Evolutionary conservation across 2,888 invertebrate species (phyloP).

Genomic region (Steromphala cineraria): DNA sequence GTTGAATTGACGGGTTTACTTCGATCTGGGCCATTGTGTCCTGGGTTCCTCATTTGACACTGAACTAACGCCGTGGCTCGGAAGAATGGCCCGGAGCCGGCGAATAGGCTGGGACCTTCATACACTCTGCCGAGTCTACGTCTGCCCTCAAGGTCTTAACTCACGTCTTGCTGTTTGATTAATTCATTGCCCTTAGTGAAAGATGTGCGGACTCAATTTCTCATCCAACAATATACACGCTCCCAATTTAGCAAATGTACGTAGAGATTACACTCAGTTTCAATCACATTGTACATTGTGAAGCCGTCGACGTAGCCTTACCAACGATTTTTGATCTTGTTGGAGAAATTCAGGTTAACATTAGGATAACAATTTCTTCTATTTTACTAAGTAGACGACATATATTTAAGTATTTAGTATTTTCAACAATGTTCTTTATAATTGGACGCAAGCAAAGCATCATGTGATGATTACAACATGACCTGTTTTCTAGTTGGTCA

Average conservation of each 20-base stretch:
- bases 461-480: no score
- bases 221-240: neutral
- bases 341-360: no score
- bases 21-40: constrained; percentile 13
- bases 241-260: constrained; percentile 3
- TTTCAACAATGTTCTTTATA: no score
- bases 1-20: constrained; percentile 9
- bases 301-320: no score
- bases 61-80: neutral
- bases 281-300: no score
- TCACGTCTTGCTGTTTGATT: constrained; percentile 11
- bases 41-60: neutral
- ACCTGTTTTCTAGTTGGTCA: no score
- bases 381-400: no score
- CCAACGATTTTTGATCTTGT: no score
- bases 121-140: neutral
- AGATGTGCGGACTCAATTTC: neutral
- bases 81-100: neutral
- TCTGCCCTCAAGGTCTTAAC: neutral
- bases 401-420: no score
- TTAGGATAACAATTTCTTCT: no score
- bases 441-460: no score
- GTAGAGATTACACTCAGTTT: neutral
- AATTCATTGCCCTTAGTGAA: constrained; percentile 15
- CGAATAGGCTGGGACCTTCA: neutral